A percentile compares a stretch with the other conserved stretches of the same genome.
These are phyloP conservation scores for Seriola rivoliana DNA, from an alignment of 2,113 vertebrate genomes.

Conservation along the genomic window DNA sequence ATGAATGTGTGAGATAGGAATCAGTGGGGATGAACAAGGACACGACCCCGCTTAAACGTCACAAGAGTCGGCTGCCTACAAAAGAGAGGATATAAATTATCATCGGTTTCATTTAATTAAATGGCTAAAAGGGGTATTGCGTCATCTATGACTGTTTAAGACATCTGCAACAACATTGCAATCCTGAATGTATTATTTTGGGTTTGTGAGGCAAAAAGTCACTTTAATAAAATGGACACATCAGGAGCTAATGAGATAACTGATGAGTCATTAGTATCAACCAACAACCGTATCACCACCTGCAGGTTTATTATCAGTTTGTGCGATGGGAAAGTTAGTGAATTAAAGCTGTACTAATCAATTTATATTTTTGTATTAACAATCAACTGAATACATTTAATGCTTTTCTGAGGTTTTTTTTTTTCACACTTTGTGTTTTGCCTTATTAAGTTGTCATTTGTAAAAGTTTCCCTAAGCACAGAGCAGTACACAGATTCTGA, in stretches of 20 bases:
- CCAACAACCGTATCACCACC: too few species aligned
- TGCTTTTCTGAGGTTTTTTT: too few species aligned
- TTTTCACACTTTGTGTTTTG: too few species aligned
- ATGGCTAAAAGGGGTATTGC: neutral
- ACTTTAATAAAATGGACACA: neutral
- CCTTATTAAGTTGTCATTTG: too few species aligned
- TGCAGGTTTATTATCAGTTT: too few species aligned
- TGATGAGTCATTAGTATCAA: neutral
- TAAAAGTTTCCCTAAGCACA: too few species aligned
- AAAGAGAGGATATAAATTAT: neutral
- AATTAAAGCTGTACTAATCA: too few species aligned
- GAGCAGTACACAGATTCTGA: too few species aligned
- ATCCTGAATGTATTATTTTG: neutral
- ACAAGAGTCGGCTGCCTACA: neutral
- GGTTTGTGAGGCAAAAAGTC: neutral
- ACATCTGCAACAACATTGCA: neutral
- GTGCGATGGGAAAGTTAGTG: too few species aligned
- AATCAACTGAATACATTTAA: too few species aligned
- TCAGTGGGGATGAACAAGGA: constrained; percentile 16
- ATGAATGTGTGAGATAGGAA: constrained; percentile 27
- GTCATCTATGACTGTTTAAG: neutral
- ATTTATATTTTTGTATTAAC: too few species aligned
- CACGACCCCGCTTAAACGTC: neutral
- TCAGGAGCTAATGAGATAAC: neutral
- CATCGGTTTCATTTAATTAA: neutral